Conservation (phyloP, 2,797 vertebrate genomes). For the Vespertilio murinus region DNA sequence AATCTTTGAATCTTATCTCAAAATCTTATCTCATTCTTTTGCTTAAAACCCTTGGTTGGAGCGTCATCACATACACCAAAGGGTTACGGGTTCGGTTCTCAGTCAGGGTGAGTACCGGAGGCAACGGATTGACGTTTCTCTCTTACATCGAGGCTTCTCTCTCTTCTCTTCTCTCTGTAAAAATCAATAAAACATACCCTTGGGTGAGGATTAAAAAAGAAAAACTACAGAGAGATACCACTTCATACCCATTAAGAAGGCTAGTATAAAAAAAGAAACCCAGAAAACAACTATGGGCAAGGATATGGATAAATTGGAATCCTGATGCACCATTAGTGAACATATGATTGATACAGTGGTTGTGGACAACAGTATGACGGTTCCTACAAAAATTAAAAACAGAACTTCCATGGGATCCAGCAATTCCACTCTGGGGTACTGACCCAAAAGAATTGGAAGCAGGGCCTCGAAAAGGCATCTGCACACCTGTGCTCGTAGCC, state of each 20-base stretch:
- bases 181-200: not conserved
- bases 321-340: not conserved
- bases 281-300: not conserved
- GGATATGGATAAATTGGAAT: not conserved
- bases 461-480: not conserved
- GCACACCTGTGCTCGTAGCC: not conserved
- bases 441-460: not conserved
- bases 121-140: not conserved
- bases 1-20: not conserved
- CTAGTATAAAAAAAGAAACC: not conserved
- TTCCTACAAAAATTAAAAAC: not conserved
- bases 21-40: not conserved
- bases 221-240: not conserved
- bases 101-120: not conserved
- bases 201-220: not conserved
- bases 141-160: not conserved
- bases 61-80: not conserved
- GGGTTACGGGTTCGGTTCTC: not conserved
- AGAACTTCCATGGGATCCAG: not conserved
- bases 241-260: not conserved
- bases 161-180: not conserved
- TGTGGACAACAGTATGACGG: not conserved
- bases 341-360: not conserved
- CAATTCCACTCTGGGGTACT: not conserved
- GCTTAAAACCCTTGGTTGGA: not conserved